These are phyloP conservation scores for Bombus impatiens DNA, from an alignment of 1,140 invertebrate genomes.

Conservation along the genomic window DNA sequence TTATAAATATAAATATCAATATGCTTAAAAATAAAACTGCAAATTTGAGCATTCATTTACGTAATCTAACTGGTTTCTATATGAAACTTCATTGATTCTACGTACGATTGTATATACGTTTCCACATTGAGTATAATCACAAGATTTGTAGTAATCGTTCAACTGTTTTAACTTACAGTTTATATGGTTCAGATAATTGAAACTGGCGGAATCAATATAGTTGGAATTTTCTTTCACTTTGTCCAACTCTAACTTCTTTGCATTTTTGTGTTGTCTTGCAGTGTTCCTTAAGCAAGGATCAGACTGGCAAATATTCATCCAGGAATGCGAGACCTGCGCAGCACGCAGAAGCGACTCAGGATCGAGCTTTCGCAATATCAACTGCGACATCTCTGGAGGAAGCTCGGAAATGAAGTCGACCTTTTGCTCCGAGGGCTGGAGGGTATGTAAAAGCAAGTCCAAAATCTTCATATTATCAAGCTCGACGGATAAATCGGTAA, in stretches of 20 bases:
- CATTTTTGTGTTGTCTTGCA: not conserved
- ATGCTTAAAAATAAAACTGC: accelerated
- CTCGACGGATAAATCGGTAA: not conserved
- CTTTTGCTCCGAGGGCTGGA: accelerated
- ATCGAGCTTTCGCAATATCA: not conserved
- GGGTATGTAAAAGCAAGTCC: accelerated
- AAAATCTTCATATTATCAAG: not conserved
- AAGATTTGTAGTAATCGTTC: not conserved
- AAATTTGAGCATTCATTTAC: accelerated
- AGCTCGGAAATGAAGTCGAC: not conserved
- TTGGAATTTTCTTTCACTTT: not conserved
- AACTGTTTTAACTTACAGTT: accelerated
- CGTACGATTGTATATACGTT: accelerated
- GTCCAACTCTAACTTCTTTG: not conserved
- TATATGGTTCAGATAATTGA: accelerated
- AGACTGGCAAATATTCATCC: not conserved
- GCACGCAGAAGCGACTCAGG: not conserved
- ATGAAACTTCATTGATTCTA: accelerated
- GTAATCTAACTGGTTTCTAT: accelerated
- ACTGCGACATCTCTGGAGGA: not conserved
- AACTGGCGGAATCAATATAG: accelerated
- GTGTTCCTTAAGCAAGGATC: not conserved
- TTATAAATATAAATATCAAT: no score
- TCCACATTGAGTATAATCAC: not conserved
- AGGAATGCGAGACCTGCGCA: not conserved